Base-by-base conservation (phyloP, 2,888 invertebrate species). In the Fragum fragum region DNA sequence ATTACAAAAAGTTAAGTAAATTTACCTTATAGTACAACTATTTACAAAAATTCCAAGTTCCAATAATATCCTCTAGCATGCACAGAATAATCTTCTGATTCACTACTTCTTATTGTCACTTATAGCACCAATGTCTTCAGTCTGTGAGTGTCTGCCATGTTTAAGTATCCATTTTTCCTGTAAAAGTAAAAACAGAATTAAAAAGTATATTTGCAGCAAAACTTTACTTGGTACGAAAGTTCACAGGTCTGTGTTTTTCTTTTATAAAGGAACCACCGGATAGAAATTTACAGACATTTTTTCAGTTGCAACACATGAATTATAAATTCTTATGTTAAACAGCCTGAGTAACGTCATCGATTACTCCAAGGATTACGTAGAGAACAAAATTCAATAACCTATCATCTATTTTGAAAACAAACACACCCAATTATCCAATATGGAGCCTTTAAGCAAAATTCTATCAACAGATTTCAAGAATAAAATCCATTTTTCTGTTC, bases 321-420 rank as follows among this genome's bases (percentile, higher is more conserved):
- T 78, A 78, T 80, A 71, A 78, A 73, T 78, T 74, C 61, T 42
- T 84, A 84, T 84, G 84, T 71, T 84, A 84, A 84, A 29, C 73
- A 84, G 84, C 23, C 66, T 66, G 66, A 66, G 52, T 79, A 73
- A 83, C 83, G 83, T 79, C 83, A 83, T 76, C 36, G 70, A 42
- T 57, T 36, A 39, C 36, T 18, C n/a, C 9, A 14, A 39, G 61
- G 32, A 61, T 61, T 32, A 66, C 42, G 47, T 26, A 39, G 73
- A 42, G 42, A 59, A 59, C 59, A 73, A 59, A 70, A 70, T 70
- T 53, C 53, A 42, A 42, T 26, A 29, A 61, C 32, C 63, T 21
- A 28, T 32, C 68, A 70, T 28, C 53, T 28, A 53, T 53, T 18
- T 29, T 53, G 29, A 28, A 70, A 29, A 70, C 52, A 70, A 53